Percentiles rank a stretch among this genome's conserved stretches.
Conservation (phyloP, 2,797 vertebrate species). For the Enteromius radiatus region DNA sequence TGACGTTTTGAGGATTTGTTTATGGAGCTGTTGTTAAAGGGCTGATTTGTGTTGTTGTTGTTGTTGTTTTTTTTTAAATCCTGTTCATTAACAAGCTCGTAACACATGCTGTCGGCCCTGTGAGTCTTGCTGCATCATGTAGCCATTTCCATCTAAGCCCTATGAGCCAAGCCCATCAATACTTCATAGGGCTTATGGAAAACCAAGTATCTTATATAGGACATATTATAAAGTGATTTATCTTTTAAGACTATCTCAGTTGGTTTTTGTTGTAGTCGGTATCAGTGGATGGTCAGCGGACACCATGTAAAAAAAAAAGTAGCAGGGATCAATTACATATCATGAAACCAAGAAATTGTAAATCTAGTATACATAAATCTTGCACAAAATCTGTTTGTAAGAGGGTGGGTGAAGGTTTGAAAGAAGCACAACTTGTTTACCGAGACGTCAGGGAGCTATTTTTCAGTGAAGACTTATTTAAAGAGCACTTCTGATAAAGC, state of each 20-base stretch:
- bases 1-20: slow-evolving; percentile 56
- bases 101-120: background rate
- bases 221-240: background rate
- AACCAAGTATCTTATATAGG: slow-evolving; percentile 21
- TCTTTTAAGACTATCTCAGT: background rate
- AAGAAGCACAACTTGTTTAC: slow-evolving; percentile 20
- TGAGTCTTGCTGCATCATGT: slow-evolving; percentile 15
- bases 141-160: background rate
- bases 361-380: background rate
- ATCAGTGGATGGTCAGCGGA: background rate
- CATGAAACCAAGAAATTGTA: background rate
- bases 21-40: slow-evolving; percentile 32
- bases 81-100: background rate
- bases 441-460: background rate
- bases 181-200: slow-evolving; percentile 8
- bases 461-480: background rate
- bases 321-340: slow-evolving; percentile 12
- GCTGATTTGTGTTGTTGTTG: slow-evolving; percentile 24
- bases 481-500: slow-evolving; percentile 3
- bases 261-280: background rate
- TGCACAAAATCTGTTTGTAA: background rate
- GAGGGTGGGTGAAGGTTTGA: slow-evolving; percentile 7
- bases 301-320: background rate
- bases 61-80: background rate
- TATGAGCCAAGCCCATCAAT: background rate